A percentile compares a stretch with the other conserved stretches of the same genome.
phyloP scores from a whole-genome alignment of 2,797 vertebrate species.

The Siniperca undulata region DNA sequence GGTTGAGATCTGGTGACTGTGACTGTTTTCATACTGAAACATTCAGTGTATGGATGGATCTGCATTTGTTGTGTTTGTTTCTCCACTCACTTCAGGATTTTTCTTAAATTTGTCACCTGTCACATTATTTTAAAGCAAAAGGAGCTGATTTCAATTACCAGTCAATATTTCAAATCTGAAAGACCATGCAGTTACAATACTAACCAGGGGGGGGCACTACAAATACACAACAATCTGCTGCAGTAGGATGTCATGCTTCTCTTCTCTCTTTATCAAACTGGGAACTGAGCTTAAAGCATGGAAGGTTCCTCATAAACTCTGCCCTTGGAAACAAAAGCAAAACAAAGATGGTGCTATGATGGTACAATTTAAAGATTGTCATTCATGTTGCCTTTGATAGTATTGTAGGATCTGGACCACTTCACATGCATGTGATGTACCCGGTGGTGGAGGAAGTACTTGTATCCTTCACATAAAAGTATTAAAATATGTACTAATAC shows the following conservation, averaged over 20 bases:
- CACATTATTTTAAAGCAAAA: background rate
- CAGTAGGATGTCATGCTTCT: rapidly evolving
- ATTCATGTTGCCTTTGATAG: background rate
- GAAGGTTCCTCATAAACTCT: background rate
- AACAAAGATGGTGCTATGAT: too few relatives aligned
- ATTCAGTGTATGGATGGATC: background rate
- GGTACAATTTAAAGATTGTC: background rate
- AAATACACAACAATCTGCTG: slow-evolving; percentile 24
- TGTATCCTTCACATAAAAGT: background rate
- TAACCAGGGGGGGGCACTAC: slow-evolving; percentile 75
- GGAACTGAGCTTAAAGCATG: background rate
- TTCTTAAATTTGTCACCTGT: background rate
- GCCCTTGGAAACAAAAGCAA: background rate
- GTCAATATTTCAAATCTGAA: slow-evolving; percentile 12
- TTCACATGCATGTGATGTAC: background rate
- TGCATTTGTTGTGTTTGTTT: background rate
- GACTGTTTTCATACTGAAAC: background rate
- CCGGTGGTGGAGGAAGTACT: background rate
- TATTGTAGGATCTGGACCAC: background rate
- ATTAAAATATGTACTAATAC: background rate
- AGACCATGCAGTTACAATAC: background rate
- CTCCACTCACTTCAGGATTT: background rate
- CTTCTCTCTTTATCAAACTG: background rate
- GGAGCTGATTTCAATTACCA: background rate
- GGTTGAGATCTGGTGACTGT: background rate